Evolutionary conservation across 2,113 vertebrate species (phyloP).

Genomic region (Phalacrocorax brasilianus): DNA sequence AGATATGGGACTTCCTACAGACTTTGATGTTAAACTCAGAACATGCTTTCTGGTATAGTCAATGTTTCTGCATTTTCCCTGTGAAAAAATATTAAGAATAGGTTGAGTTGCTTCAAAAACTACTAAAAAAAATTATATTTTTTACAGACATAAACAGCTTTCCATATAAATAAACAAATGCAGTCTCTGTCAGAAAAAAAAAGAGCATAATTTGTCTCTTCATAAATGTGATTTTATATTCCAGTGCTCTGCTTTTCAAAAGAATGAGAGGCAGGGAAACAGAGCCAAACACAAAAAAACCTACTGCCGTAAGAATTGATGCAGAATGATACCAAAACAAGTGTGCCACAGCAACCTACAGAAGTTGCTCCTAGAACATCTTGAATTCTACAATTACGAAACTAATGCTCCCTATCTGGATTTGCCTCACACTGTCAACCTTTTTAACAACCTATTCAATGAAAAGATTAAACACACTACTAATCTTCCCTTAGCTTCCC

Average conservation of each 20-base stretch:
- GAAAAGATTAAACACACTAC: not conserved
- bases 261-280: not conserved
- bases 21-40: not conserved
- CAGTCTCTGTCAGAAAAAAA: not conserved
- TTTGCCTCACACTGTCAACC: not conserved
- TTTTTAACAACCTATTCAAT: not conserved
- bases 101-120: not conserved
- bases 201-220: not conserved
- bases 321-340: not conserved
- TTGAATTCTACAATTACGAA: not conserved
- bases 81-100: not conserved
- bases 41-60: not conserved
- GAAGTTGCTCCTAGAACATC: not conserved
- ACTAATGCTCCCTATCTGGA: not conserved
- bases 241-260: not conserved
- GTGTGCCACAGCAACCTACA: not conserved
- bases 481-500: not conserved
- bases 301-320: not conserved
- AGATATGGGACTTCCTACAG: not conserved
- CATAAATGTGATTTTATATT: not conserved
- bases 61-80: not conserved
- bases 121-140: not conserved
- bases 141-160: not conserved
- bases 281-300: not conserved
- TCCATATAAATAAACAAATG: not conserved